Evolutionary conservation across 2,113 vertebrate species (phyloP).

Genomic region (Rhynchomys soricoides): DNA sequence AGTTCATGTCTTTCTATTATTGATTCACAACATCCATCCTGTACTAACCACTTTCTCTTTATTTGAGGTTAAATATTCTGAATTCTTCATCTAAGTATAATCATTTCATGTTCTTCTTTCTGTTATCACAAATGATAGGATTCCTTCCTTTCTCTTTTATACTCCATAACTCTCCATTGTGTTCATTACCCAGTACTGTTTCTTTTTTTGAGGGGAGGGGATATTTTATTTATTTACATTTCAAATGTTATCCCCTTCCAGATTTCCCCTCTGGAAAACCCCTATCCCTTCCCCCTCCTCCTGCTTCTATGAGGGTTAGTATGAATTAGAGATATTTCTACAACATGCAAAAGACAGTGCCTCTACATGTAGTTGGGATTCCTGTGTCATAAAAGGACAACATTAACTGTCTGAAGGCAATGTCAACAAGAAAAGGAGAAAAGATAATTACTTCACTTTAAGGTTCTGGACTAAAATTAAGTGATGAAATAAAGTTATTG

Average conservation of each 20-base stretch:
- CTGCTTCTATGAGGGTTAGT: no score
- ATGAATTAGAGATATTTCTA: not conserved
- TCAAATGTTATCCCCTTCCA: no score
- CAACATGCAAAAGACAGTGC: not conserved
- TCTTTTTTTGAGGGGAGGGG: no score
- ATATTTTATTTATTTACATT: no score
- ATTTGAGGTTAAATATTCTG: not conserved
- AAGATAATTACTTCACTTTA: not conserved
- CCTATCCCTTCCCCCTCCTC: no score
- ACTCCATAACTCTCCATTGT: not conserved
- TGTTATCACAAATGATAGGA: not conserved
- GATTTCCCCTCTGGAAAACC: no score
- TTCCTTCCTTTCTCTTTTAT: not conserved
- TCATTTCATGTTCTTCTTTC: not conserved
- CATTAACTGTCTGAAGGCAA: not conserved
- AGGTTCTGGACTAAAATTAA: not conserved
- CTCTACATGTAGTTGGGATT: not conserved
- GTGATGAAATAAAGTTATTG: not conserved
- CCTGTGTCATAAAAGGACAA: not conserved
- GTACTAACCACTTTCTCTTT: not conserved
- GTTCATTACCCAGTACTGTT: not conserved
- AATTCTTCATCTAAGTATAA: not conserved
- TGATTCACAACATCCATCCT: not conserved
- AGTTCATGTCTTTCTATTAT: not conserved
- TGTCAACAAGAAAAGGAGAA: not conserved